Conservation (phyloP, 1,140 invertebrate genomes). For the Antheraea mylitta region DNA sequence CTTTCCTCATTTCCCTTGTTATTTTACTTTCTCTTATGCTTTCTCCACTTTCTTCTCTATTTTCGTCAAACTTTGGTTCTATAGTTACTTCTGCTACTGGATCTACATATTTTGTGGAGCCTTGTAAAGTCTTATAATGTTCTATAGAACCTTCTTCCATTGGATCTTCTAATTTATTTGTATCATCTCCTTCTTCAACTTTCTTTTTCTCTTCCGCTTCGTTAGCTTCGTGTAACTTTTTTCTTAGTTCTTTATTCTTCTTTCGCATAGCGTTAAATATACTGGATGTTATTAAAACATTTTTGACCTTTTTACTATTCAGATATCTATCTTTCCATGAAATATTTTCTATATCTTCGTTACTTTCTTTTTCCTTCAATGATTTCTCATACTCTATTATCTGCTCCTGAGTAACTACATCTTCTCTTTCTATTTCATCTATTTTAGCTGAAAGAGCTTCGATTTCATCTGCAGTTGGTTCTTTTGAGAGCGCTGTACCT, state of each 20-base stretch:
- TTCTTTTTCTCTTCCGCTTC: constrained; percentile 24
- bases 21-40: constrained; percentile 23
- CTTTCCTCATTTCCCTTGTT: constrained; percentile 66
- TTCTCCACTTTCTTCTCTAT: constrained; percentile 16
- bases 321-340: constrained; percentile 75
- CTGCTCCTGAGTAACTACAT: constrained; percentile 41
- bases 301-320: constrained; percentile 79
- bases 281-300: constrained; percentile 76
- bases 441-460: constrained; percentile 69
- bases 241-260: constrained; percentile 80
- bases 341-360: constrained; percentile 40
- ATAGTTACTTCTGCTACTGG: constrained; percentile 39
- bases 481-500: constrained; percentile 64
- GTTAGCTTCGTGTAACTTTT: constrained; percentile 58
- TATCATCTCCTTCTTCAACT: constrained; percentile 16
- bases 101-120: constrained; percentile 67
- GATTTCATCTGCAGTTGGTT: constrained; percentile 64
- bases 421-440: constrained; percentile 64
- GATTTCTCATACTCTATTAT: constrained; percentile 33
- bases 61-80: constrained; percentile 18
- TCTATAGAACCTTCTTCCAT: constrained; percentile 68
- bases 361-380: constrained; percentile 20
- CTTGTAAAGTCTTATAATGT: constrained; percentile 69
- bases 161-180: constrained; percentile 10
- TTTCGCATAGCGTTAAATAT: constrained; percentile 79